Evolutionary conservation across 2,888 invertebrate species (phyloP).

Genomic region (Tipula helvola): DNA sequence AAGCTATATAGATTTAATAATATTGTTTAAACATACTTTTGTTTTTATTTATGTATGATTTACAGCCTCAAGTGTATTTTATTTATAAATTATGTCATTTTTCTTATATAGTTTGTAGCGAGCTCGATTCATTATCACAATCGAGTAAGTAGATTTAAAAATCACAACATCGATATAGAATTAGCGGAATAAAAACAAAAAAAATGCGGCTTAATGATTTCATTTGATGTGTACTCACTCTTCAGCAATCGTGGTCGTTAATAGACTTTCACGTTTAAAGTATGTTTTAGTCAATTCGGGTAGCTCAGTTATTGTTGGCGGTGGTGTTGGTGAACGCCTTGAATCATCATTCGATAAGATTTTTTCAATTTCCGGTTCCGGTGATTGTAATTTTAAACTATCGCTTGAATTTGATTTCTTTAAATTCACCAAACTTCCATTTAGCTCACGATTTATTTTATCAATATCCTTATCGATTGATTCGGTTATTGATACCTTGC

Average conservation of each 20-base stretch:
- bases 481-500: background rate
- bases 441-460: background rate
- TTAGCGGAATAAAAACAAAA: background rate
- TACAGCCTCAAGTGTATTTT: slow-evolving; percentile 4
- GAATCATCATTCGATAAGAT: slow-evolving; percentile 27
- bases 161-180: background rate
- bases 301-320: slow-evolving; percentile 13
- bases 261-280: background rate
- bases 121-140: slow-evolving; percentile 9
- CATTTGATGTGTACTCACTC: slow-evolving; percentile 8
- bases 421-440: background rate
- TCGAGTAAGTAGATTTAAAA: background rate
- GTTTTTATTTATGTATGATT: background rate
- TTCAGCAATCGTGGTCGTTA: background rate
- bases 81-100: background rate
- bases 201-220: background rate
- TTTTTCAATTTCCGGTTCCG: slow-evolving; percentile 33
- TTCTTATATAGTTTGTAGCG: background rate
- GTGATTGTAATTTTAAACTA: slow-evolving; percentile 31
- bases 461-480: background rate
- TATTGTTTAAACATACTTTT: background rate
- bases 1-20: background rate
- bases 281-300: slow-evolving; percentile 15
- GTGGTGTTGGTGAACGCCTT: slow-evolving; percentile 31
- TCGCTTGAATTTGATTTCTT: slow-evolving; percentile 18